Conservation (phyloP, 2,113 vertebrate genomes). For the Desmodus rotundus region DNA sequence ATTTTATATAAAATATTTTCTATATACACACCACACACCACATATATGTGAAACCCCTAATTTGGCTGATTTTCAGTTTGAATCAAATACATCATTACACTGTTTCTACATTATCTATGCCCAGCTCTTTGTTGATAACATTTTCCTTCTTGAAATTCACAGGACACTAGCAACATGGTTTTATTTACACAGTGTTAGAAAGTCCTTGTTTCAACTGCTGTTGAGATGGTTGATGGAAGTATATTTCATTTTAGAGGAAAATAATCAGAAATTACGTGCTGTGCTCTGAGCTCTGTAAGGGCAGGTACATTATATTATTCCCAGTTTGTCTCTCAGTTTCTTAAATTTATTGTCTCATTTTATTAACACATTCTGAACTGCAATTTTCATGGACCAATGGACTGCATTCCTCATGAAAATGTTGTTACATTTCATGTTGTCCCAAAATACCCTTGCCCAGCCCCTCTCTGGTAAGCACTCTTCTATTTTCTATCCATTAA, state of each 20-base stretch:
- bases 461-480: neutral
- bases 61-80: neutral
- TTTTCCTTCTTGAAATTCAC: slow-evolving; percentile 13
- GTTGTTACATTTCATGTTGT: too few relatives aligned
- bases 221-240: slow-evolving; percentile 38
- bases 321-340: slow-evolving; percentile 3
- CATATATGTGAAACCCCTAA: neutral
- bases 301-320: neutral
- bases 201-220: slow-evolving; percentile 11
- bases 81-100: neutral
- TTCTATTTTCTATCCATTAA: neutral
- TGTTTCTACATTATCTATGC: neutral
- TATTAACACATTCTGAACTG: slow-evolving; percentile 18
- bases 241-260: slow-evolving; percentile 49
- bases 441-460: neutral
- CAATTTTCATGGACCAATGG: neutral
- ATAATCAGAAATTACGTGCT: slow-evolving; percentile 43
- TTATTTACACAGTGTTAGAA: neutral
- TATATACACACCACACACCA: too few relatives aligned
- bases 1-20: too few relatives aligned
- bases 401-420: neutral
- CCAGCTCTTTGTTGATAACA: neutral
- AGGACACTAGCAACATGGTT: neutral
- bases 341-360: slow-evolving; percentile 25
- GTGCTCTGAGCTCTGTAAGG: neutral